Evolutionary conservation across 1,140 invertebrate genomes (phyloP).

Genomic region (Homarus americanus): DNA sequence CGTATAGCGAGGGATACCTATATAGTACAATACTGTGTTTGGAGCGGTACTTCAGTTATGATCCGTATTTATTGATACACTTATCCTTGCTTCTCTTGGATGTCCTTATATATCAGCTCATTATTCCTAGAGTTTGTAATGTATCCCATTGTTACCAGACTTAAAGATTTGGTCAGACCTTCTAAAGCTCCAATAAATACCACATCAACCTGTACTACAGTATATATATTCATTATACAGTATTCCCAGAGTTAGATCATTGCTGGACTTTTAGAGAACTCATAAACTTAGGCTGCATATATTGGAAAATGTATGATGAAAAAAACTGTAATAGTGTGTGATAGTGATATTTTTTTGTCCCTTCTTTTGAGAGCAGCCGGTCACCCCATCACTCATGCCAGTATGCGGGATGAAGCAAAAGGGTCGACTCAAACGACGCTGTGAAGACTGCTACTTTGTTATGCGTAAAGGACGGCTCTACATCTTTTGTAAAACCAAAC

Average conservation of each 20-base stretch:
- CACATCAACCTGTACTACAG: not conserved
- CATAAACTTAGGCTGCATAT: not conserved
- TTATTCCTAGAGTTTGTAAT: too few species aligned
- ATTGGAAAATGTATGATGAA: not conserved
- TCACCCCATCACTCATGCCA: not conserved
- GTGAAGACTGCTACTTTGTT: constrained; percentile 50
- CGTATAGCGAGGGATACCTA: too few species aligned
- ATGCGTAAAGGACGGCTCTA: constrained; percentile 17
- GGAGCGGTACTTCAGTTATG: too few species aligned
- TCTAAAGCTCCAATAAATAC: too few species aligned
- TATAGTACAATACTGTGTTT: too few species aligned
- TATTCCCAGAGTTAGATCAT: not conserved
- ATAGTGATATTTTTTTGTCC: not conserved
- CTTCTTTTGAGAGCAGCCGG: constrained; percentile 25
- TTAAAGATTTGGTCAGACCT: too few species aligned
- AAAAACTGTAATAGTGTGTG: not conserved
- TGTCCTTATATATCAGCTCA: too few species aligned
- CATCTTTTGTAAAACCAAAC: constrained; percentile 49
- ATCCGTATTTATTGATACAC: too few species aligned
- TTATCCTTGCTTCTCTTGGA: too few species aligned
- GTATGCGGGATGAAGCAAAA: constrained; percentile 51
- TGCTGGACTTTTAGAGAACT: not conserved
- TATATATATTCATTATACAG: not conserved
- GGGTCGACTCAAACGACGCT: constrained; percentile 5
- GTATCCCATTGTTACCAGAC: too few species aligned